phyloP scores from a whole-genome alignment of 2,113 vertebrate genomes.

The Patagioenas fasciata region DNA sequence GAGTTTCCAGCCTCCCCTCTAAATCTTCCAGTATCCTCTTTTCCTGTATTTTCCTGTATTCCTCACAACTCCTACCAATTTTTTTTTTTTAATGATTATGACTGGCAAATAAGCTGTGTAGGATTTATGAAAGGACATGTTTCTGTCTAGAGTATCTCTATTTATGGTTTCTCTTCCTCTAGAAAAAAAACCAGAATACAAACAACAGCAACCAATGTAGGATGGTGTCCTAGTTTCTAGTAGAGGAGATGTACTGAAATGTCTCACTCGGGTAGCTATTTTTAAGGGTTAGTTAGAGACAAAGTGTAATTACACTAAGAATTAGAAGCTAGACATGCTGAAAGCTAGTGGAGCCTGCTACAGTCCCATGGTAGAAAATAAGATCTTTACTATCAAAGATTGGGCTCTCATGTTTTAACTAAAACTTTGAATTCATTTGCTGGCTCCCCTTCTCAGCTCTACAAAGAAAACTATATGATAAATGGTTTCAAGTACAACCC shows the following conservation, averaged over 20 bases:
- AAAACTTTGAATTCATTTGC: background rate
- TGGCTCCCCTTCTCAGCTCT: background rate
- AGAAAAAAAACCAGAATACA: background rate
- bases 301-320: background rate
- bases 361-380: background rate
- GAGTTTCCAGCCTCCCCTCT: background rate
- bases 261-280: background rate
- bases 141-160: background rate
- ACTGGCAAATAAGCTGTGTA: background rate
- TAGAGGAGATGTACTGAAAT: background rate
- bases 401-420: background rate
- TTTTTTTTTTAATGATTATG: background rate
- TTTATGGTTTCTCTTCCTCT: background rate
- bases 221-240: constrained; percentile 18
- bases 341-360: background rate
- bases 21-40: background rate
- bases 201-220: background rate
- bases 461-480: background rate
- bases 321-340: constrained; percentile 7
- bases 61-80: background rate
- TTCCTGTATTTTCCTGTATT: background rate
- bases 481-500: background rate
- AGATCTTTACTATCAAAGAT: background rate
- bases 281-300: constrained; percentile 15
- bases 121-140: background rate